These are phyloP conservation scores for Tetranychus cinnabarinus DNA, from an alignment of 1,140 invertebrate genomes.

Conservation along the genomic window DNA sequence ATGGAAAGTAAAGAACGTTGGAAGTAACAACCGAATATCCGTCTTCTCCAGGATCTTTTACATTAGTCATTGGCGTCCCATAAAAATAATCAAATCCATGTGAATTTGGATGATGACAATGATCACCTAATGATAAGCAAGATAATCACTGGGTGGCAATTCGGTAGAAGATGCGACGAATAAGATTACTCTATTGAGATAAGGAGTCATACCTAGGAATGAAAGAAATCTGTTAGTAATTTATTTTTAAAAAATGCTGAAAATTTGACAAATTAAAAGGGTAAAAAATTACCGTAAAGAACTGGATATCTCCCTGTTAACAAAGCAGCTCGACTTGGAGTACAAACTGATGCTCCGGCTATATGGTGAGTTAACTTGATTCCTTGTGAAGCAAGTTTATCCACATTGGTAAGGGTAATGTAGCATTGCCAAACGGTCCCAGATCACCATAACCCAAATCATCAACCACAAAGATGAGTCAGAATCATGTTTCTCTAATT, in stretches of 20 bases:
- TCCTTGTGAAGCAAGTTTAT: slow-evolving; percentile 18
- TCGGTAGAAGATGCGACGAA: slow-evolving; percentile 18
- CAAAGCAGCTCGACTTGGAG: slow-evolving; percentile 21
- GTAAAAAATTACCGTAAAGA: slow-evolving; percentile 15
- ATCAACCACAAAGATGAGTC: slow-evolving; percentile 36
- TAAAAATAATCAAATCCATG: slow-evolving; percentile 28
- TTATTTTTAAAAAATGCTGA: too few relatives aligned
- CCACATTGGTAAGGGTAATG: slow-evolving; percentile 21
- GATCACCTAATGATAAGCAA: slow-evolving; percentile 15
- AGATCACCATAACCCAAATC: slow-evolving; percentile 23
- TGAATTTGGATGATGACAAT: slow-evolving; percentile 20
- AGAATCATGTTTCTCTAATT: slow-evolving; percentile 43
- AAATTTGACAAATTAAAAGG: background rate
- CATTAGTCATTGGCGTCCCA: slow-evolving; percentile 22
- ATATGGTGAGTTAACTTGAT: slow-evolving; percentile 19
- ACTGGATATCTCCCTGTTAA: slow-evolving; percentile 21
- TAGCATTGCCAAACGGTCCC: slow-evolving; percentile 18
- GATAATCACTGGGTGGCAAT: slow-evolving; percentile 19
- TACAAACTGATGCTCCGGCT: slow-evolving; percentile 20
- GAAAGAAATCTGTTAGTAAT: too few relatives aligned
- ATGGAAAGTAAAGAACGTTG: slow-evolving; percentile 9
- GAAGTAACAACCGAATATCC: slow-evolving; percentile 10
- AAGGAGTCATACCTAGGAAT: slow-evolving; percentile 13
- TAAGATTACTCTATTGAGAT: slow-evolving; percentile 15
- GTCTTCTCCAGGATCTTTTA: slow-evolving; percentile 20